Evolutionary conservation across 2,888 invertebrate species (phyloP).

Genomic region (Nomada fucata): DNA sequence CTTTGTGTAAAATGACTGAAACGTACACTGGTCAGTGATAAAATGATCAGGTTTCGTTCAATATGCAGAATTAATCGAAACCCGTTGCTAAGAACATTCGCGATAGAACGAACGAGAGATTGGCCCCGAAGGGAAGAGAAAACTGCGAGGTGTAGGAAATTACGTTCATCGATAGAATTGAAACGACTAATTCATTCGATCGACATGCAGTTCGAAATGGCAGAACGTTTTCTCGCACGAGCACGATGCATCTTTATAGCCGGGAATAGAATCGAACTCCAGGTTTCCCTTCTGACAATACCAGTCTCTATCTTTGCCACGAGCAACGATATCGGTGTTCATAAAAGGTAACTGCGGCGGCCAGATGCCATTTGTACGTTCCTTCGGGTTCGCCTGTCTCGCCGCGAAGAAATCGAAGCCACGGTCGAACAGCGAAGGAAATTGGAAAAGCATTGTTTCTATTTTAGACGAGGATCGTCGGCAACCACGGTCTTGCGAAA

Average conservation of each 20-base stretch:
- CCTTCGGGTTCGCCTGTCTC: constrained; percentile 22
- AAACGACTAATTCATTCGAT: constrained; percentile 4
- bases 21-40: no score
- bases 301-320: neutral
- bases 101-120: no score
- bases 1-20: no score
- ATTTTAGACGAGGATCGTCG: constrained; percentile 4
- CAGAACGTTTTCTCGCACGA: neutral
- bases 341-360: constrained; percentile 51
- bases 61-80: no score
- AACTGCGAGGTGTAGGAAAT: neutral
- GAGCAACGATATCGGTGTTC: constrained; percentile 29
- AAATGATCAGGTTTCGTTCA: no score
- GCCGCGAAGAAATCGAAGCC: constrained; percentile 38
- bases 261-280: neutral
- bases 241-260: neutral
- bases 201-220: neutral
- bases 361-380: constrained; percentile 36
- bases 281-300: neutral
- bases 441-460: constrained; percentile 51
- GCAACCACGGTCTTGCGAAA: constrained; percentile 1
- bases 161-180: neutral
- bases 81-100: no score
- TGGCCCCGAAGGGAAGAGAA: no score
- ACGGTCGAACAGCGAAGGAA: constrained; percentile 34